Evolutionary conservation across 2,888 invertebrate genomes (phyloP), one percentile per base, ranked within the genome.

Genomic region (Drosophila nr. medialis): DNA sequence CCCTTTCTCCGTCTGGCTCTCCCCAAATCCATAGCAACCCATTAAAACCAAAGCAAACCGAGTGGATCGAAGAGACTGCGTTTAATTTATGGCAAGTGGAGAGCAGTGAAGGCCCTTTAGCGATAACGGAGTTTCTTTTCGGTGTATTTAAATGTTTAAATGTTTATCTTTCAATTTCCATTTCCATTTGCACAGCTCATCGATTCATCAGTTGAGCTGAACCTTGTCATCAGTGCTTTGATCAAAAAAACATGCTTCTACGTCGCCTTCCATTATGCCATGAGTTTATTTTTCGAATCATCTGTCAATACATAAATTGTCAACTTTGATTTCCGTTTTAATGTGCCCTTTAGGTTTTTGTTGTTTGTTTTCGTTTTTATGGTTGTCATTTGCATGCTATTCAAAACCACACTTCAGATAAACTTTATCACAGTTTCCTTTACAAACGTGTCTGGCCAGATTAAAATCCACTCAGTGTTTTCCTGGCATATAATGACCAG

Each of bases 61-160:
- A 69, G 34, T 51, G 48, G 27, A 42, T 60, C 49, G 42, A 32
- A 67, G 59, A 72, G 67, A 59, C 53, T 75, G 70, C 63, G 60
- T 60, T 84, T 80, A 84, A 87, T 84, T 87, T 87, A 84, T 87
- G 85, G 83, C 83, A 64, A 75, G 71, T 66, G 50, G 58, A 72
- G 77, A 86, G 70, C 70, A 72, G 42, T 60, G 67, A 61, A 75
- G 69, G 69, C 83, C 87, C 77, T 67, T 61, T 65, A 65, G 75
- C 71, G 59, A 63, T 67, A 70, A 53, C 73, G 64, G 65, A 75
- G 71, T 83, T 83, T 64, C 40, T 63, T 67, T 75, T 69, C 61
- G 40, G 45, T 27, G 60, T 38, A 24, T 51, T 72, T 45, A 45
- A 27, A 45, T 24, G 51, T 64, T 69, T 75, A 72, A 72, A 75